A percentile compares a stretch with the other conserved stretches of the same genome.
phyloP scores from a whole-genome alignment of 2,113 vertebrate species.

The Saguinus midas region DNA sequence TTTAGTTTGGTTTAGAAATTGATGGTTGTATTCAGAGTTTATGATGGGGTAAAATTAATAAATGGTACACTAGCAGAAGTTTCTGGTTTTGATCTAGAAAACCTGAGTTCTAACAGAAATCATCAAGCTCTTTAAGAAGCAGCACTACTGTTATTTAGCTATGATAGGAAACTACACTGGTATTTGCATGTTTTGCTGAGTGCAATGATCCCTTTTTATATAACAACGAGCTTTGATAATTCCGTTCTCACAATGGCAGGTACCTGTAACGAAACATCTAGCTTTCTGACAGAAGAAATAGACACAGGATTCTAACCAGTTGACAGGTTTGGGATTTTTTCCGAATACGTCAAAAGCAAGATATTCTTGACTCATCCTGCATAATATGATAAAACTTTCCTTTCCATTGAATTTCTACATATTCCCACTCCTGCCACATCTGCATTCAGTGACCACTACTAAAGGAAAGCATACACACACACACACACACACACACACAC shows the following conservation, averaged over 20 bases:
- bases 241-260: not conserved
- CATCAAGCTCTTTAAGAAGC: not conserved
- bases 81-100: constrained; percentile 24
- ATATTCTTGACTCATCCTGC: not conserved
- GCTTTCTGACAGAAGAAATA: constrained; percentile 29
- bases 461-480: not conserved
- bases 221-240: constrained; percentile 12
- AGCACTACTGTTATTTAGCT: not conserved
- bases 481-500: not conserved
- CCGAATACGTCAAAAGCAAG: not conserved
- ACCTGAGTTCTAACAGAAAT: constrained; percentile 19
- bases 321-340: not conserved
- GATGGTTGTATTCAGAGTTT: not conserved
- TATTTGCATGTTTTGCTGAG: constrained; percentile 16
- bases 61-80: not conserved
- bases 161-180: not conserved
- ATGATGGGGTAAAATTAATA: constrained; percentile 17
- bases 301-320: not conserved
- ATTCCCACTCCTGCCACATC: not conserved
- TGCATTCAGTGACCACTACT: constrained; percentile 4
- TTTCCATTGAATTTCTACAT: not conserved
- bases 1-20: constrained; percentile 39
- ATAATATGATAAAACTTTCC: not conserved
- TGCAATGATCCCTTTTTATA: not conserved
- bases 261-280: constrained; percentile 8